Percentiles rank a stretch among this genome's conserved stretches.
Evolutionary conservation across 1,140 invertebrate genomes (phyloP).

Genomic region (Pogonomyrmex californicus): DNA sequence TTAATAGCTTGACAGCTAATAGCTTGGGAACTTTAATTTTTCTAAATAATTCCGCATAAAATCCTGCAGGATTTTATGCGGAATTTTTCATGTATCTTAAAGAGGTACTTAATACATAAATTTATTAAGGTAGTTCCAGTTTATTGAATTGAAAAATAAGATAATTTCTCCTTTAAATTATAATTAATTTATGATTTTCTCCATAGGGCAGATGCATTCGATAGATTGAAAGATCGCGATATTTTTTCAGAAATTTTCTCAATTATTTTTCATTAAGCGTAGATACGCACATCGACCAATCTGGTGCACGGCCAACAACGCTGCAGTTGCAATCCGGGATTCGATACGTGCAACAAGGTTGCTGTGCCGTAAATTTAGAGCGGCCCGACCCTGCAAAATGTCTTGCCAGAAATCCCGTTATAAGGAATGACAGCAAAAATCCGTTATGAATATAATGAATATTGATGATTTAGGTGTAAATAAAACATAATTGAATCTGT

Average conservation of each 20-base stretch:
- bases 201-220: background rate
- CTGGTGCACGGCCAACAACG: slow-evolving; percentile 48
- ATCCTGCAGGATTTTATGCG: background rate
- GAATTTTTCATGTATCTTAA: background rate
- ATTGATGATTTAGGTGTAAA: background rate
- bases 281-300: background rate
- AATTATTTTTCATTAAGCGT: slow-evolving; percentile 6
- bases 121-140: background rate
- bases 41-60: background rate
- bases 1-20: background rate
- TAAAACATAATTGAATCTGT: slow-evolving; percentile 24
- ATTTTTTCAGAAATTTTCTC: background rate
- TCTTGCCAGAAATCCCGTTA: slow-evolving; percentile 55
- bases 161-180: background rate
- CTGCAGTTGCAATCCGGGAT: slow-evolving; percentile 32
- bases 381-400: slow-evolving; percentile 21
- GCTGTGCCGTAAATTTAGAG: slow-evolving; percentile 48
- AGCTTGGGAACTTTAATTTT: background rate
- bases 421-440: slow-evolving; percentile 16
- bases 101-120: background rate
- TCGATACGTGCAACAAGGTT: background rate
- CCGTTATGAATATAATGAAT: slow-evolving; percentile 3
- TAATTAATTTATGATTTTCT: background rate
- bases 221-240: background rate
- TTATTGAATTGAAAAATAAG: background rate